These are phyloP conservation scores for Turritopsis rubra DNA, from an alignment of 30 jellyfish, hydroid and myxozoan genomes.

Conservation along the genomic window DNA sequence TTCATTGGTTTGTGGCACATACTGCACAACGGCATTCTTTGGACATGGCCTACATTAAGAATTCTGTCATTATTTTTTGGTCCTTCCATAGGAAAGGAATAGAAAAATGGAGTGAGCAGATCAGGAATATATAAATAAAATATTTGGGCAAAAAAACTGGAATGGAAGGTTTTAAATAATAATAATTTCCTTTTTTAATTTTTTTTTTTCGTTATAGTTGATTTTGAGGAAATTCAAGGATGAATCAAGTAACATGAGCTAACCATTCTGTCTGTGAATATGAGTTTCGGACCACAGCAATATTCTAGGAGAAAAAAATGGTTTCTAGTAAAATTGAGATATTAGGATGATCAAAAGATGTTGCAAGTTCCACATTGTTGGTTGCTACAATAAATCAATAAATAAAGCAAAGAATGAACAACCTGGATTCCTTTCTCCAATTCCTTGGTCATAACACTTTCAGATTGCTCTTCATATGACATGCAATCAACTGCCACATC, in stretches of 20 bases:
- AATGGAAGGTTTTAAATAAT: not conserved
- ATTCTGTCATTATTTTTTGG: not conserved
- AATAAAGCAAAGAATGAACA: not conserved
- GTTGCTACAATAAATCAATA: not conserved
- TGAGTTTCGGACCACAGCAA: conserved; percentile 30
- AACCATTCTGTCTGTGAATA: conserved; percentile 60
- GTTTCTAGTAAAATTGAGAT: too few relatives aligned
- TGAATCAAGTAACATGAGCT: too few relatives aligned
- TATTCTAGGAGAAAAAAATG: conserved; percentile 36
- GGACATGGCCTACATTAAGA: conserved; percentile 66
- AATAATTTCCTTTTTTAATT: too few relatives aligned
- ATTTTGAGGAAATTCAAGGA: too few relatives aligned
- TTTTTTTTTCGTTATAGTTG: too few relatives aligned
- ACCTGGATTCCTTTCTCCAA: conserved; percentile 81
- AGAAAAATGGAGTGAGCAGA: too few relatives aligned
- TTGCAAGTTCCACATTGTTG: not conserved
- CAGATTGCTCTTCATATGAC: conserved; percentile 55
- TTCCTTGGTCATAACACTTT: conserved; percentile 32
- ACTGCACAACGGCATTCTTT: conserved; percentile 60
- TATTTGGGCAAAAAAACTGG: not conserved
- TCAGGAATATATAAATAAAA: not conserved
- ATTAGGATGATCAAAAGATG: not conserved
- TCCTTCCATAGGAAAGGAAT: not conserved
- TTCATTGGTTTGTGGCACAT: conserved; percentile 44
- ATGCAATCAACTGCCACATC: conserved; percentile 59